Conservation (phyloP, 1,140 invertebrate species). For the Atopsyche davidsoni region DNA sequence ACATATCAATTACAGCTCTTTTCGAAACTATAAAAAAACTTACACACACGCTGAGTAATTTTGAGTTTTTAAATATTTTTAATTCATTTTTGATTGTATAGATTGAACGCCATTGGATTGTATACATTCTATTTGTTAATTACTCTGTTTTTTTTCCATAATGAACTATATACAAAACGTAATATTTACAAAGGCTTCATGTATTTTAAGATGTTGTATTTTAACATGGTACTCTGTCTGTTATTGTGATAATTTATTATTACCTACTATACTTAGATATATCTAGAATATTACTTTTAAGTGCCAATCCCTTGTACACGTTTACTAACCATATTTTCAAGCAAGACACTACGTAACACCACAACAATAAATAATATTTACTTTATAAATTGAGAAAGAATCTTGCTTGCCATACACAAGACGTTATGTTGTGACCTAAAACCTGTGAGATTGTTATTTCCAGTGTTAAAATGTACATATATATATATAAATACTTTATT, state of each 20-base stretch:
- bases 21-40: background rate
- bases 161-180: background rate
- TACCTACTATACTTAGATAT: background rate
- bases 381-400: background rate
- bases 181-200: background rate
- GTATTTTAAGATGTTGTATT: background rate
- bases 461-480: too few relatives aligned
- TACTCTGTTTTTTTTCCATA: background rate
- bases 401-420: slow-evolving; percentile 9
- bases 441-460: too few relatives aligned
- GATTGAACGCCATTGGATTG: too few relatives aligned
- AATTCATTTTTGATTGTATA: too few relatives aligned
- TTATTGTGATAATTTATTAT: slow-evolving; percentile 4
- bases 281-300: background rate
- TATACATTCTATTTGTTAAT: background rate
- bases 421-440: too few relatives aligned
- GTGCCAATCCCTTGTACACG: too few relatives aligned
- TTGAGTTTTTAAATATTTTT: background rate
- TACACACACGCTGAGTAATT: background rate
- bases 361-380: background rate
- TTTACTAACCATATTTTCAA: too few relatives aligned
- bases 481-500: too few relatives aligned
- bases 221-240: slow-evolving; percentile 1
- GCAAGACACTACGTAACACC: background rate
- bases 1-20: background rate